Evolutionary conservation across 2,888 invertebrate species (phyloP).

Genomic region (Selenia dentaria): DNA sequence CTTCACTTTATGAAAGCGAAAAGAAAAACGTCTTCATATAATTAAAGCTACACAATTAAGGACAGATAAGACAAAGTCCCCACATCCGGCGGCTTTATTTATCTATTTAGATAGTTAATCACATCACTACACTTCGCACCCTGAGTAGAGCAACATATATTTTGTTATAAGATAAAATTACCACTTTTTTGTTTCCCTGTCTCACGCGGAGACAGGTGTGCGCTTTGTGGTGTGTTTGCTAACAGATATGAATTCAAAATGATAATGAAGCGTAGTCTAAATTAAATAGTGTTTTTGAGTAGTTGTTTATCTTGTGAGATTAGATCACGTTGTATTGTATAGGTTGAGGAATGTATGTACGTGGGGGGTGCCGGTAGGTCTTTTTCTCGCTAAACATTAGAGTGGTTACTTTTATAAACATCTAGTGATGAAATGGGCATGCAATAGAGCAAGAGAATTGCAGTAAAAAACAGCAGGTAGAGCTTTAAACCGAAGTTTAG

Average conservation of each 20-base stretch:
- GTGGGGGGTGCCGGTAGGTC: conserved; percentile 41
- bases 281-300: conserved; percentile 49
- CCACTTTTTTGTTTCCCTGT: conserved; percentile 15
- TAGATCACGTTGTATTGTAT: conserved; percentile 2
- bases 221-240: conserved; percentile 49
- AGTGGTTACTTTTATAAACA: too few relatives aligned
- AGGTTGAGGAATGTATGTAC: conserved; percentile 21
- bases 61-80: conserved; percentile 41
- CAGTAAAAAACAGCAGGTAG: too few relatives aligned
- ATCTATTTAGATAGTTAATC: conserved; percentile 41
- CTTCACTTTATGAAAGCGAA: too few relatives aligned
- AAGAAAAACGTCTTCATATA: neutral
- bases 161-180: conserved; percentile 12
- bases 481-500: too few relatives aligned
- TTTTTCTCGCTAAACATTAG: too few relatives aligned
- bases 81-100: conserved; percentile 50
- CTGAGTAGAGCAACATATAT: conserved; percentile 8
- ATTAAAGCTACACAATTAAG: conserved; percentile 32
- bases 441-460: too few relatives aligned
- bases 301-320: conserved; percentile 36
- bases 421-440: too few relatives aligned
- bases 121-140: conserved; percentile 39
- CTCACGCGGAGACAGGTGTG: conserved; percentile 46
- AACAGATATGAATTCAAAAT: conserved; percentile 60
- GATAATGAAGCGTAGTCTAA: conserved; percentile 52